Percentiles rank a stretch among this genome's conserved stretches.
Conservation (phyloP, 2,113 vertebrate species). For the Syrmaticus mikado region DNA sequence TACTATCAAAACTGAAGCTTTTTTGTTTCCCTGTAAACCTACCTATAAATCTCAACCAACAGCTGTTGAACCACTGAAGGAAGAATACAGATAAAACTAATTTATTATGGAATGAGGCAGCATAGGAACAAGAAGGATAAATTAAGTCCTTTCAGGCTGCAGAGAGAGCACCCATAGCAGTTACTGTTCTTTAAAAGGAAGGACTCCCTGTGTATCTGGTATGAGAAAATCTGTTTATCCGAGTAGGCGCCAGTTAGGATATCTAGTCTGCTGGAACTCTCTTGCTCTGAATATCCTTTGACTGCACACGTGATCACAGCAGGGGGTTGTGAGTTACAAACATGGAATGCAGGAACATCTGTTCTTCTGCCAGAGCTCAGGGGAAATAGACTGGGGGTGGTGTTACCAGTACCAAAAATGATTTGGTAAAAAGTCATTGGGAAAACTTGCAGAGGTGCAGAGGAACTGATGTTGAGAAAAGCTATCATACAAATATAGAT, state of each 20-base stretch:
- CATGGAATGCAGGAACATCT: not conserved
- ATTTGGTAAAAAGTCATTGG: not conserved
- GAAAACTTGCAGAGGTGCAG: constrained; percentile 7
- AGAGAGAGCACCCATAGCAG: not conserved
- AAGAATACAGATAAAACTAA: not conserved
- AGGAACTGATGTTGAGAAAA: not conserved
- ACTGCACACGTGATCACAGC: not conserved
- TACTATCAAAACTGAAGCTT: not conserved
- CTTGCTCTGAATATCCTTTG: not conserved
- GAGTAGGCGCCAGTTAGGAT: not conserved
- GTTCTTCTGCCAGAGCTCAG: not conserved
- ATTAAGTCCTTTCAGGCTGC: not conserved
- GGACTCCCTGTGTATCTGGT: not conserved
- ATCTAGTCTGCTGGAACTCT: not conserved
- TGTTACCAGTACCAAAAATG: not conserved
- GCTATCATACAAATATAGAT: not conserved
- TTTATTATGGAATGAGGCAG: not conserved
- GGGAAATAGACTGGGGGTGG: not conserved
- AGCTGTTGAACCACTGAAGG: not conserved
- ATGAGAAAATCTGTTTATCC: not conserved
- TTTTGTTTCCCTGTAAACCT: not conserved
- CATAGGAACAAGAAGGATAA: not conserved
- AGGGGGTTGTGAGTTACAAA: not conserved
- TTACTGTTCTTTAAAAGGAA: not conserved
- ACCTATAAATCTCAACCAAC: not conserved